Evolutionary conservation across 2,113 vertebrate species (phyloP).

Genomic region (Marmota flaviventris): DNA sequence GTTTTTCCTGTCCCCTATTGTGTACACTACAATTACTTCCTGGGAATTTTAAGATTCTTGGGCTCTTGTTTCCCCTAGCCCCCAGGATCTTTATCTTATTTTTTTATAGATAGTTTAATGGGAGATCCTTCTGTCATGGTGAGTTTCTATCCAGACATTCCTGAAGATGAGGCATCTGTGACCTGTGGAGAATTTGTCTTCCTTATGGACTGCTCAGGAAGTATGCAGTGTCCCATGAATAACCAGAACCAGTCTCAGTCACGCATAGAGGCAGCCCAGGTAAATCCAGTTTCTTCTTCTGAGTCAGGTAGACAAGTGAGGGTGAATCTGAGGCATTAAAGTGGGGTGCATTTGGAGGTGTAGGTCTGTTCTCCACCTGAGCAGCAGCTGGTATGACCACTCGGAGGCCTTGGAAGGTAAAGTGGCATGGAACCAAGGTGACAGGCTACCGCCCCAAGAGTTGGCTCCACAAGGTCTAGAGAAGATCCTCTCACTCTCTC

Average conservation of each 20-base stretch:
- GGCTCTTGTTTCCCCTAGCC: not conserved
- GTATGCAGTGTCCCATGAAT: slow-evolving; percentile 84
- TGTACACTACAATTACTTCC: not conserved
- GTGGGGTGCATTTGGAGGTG: not conserved
- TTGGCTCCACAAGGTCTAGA: not conserved
- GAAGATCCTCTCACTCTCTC: not conserved
- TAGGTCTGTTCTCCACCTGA: not conserved
- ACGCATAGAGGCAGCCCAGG: slow-evolving; percentile 90
- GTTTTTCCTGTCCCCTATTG: not conserved
- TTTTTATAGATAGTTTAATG: slow-evolving; percentile 89
- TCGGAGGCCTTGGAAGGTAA: not conserved
- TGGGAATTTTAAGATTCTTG: not conserved
- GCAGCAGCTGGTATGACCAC: not conserved
- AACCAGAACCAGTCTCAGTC: not conserved
- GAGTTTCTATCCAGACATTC: slow-evolving; percentile 91
- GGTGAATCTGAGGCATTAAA: not conserved
- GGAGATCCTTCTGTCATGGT: slow-evolving; percentile 90
- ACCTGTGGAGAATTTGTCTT: slow-evolving; percentile 91
- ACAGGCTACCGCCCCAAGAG: fast-evolving
- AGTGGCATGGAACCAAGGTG: too few species aligned
- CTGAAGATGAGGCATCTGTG: slow-evolving; percentile 75
- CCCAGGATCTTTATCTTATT: slow-evolving; percentile 1
- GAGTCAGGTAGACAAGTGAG: not conserved
- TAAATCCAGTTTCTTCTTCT: slow-evolving; percentile 70
- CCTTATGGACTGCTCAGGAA: slow-evolving; percentile 91